Base-by-base conservation (phyloP, 92 coral and sea anemone genomes). In the Muricea muricata region DNA sequence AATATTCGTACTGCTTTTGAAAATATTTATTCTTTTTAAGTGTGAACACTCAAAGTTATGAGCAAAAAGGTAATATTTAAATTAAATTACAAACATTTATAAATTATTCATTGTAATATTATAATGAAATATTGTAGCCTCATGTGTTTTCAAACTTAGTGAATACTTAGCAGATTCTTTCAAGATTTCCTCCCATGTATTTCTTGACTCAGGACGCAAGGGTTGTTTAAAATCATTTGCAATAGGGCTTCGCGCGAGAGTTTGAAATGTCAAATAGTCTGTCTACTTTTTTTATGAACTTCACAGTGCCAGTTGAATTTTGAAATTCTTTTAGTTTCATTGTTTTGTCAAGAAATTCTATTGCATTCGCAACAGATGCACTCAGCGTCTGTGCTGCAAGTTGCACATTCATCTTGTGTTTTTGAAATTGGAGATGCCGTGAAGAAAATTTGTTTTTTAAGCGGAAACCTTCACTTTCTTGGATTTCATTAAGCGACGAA, bases 401-500 rank as follows among this genome's bases (percentile, higher is more conserved):
- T 29, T 28, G 57, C 7, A 76, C 65, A 55, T 76, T 76, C 81
- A 76, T 76, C 32, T 52, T 76, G 18, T 76, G 81, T 23, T 76
- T 76, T 23, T 10, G 0, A 70, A 28, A 70, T 25, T 35, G 48
- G 13, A 70, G 52, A 21, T 70, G 52, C 12, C 31, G 5, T 70
- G 76, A 17, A 2, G 76, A 37, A 21, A 70, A 24, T 54, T 34
- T 70, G 55, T 70, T 70, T 17, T 24, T 54, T 4, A 70, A 9
- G 3, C 13, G 31, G 76, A 70, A 42, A 0, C 76, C 76, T 70
- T 70, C 76, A 17, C 18, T 1, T 70, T 70, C 76, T 70, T 70
- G 50, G 48, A 70, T 37, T 37, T 70, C 39, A 21, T 35, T 18
- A 11, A 70, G 31, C 4, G 48, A 0, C 21, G 52, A 33, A 33